These are phyloP conservation scores for Perithous albicinctus DNA, from an alignment of 2,888 invertebrate genomes.

Conservation along the genomic window DNA sequence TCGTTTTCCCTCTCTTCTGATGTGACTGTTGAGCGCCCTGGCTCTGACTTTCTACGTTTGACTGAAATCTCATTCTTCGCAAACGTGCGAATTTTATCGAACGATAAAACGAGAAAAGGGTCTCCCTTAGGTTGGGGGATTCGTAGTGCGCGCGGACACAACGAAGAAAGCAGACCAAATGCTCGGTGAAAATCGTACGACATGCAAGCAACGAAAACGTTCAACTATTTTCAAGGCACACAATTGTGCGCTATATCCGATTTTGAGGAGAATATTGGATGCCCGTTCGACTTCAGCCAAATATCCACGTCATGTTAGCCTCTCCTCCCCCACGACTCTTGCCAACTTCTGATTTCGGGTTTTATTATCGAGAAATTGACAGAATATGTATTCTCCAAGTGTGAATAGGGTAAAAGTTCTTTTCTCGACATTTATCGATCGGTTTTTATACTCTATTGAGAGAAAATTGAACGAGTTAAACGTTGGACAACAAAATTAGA, in stretches of 20 bases:
- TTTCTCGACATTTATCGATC: slow-evolving; percentile 19
- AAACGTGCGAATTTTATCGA: slow-evolving; percentile 57
- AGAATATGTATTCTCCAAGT: slow-evolving; percentile 34
- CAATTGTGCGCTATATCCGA: slow-evolving; percentile 8
- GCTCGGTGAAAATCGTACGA: background rate
- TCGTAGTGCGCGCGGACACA: background rate
- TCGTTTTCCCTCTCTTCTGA: slow-evolving; percentile 44
- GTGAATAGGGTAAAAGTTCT: slow-evolving; percentile 6
- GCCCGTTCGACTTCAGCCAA: background rate
- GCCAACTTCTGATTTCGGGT: background rate
- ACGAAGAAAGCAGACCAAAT: background rate
- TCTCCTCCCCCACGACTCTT: too few species aligned
- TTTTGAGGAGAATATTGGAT: slow-evolving; percentile 55
- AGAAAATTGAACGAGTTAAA: background rate
- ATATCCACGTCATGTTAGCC: slow-evolving; percentile 19
- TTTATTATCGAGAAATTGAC: slow-evolving; percentile 40
- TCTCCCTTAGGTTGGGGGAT: background rate
- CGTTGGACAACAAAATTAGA: background rate
- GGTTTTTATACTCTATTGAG: background rate
- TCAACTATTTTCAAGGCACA: slow-evolving; percentile 35
- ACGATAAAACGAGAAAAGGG: slow-evolving; percentile 33
- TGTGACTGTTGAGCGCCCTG: background rate
- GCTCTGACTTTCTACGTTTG: slow-evolving; percentile 21
- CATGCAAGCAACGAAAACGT: background rate
- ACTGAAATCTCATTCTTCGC: slow-evolving; percentile 53